Percentiles rank a stretch among this genome's conserved stretches.
These are phyloP conservation scores for Myripristis murdjan DNA, from an alignment of 2,797 vertebrate species.

Conservation along the genomic window DNA sequence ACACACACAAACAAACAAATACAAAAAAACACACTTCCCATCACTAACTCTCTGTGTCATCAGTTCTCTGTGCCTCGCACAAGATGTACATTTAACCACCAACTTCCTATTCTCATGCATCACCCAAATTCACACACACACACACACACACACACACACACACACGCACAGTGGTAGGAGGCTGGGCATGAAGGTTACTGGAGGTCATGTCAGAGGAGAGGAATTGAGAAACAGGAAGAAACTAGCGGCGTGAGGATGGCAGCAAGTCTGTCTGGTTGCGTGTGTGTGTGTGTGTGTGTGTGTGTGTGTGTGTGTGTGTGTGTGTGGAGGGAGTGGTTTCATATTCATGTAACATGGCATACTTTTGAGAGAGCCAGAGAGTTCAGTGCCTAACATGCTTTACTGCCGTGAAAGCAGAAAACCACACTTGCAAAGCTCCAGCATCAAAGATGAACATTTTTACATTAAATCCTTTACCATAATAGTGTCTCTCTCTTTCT, in stretches of 20 bases:
- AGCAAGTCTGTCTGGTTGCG: not conserved
- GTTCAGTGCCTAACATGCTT: no score
- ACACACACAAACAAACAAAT: not conserved
- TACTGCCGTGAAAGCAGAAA: no score
- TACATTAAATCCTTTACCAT: no score
- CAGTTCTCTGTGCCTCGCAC: constrained; percentile 16
- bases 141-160: constrained; percentile 23
- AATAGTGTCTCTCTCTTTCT: not conserved
- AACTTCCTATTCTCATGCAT: constrained; percentile 9
- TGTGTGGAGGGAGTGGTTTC: not conserved
- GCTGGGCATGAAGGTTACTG: constrained; percentile 6
- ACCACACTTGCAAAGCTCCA: no score
- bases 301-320: constrained; percentile 11
- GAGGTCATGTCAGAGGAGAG: constrained; percentile 9
- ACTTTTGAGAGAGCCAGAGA: no score
- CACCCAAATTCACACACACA: constrained; percentile 11
- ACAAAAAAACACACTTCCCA: not conserved
- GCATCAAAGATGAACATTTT: no score
- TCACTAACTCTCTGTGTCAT: constrained; percentile 4
- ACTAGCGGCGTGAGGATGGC: constrained; percentile 1
- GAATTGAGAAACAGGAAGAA: constrained; percentile 19
- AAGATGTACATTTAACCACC: constrained; percentile 19
- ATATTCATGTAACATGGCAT: no score
- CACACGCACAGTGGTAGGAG: constrained; percentile 19
- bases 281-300: constrained; percentile 1